Base-by-base conservation (phyloP, 1,140 invertebrate genomes). In the Ladona fulva region DNA sequence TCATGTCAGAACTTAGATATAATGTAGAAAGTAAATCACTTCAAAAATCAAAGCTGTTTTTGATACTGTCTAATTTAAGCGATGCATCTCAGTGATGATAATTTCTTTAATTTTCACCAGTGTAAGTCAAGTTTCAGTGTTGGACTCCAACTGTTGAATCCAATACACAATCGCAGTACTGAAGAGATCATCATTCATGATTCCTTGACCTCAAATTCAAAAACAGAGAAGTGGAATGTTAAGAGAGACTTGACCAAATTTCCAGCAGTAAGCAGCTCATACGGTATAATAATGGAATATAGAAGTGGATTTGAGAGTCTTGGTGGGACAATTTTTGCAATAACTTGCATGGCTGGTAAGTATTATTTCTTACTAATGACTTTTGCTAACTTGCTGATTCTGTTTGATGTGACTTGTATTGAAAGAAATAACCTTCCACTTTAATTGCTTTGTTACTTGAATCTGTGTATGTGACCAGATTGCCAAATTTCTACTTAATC, bases 181-280 rank as follows among this genome's bases (percentile, higher is more conserved):
- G 95, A 97, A 86, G 87, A 88, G 80, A 91, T 97, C 52, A 88
- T 88, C 25, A 90, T 97, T 74, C 89, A 92, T 78, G 93, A 96
- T 84, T 90, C 91, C 0, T 88, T 90, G 79, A 89, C 89, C 24
- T 87, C 89, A 73, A 88, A 89, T 74, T 86, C 86, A 24, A 87
- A 85, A 25, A 88, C 90, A 66, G 89, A 90, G 25, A 82, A 89
- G 42, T 97, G 94, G 94, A 89, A 91, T 81, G 84, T 97, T 0
- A 90, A 92, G 81, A 85, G 92, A 25, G 96, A 98, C 84, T 85
- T 95, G 74, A 91, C 92, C 0, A 89, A 93, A 16, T 98, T 98
- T 84, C 97, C 96, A 0, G 91, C 92, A 0, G 91, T 94, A 0
- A 95, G 93, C 78, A 94, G 89, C 80, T 95, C 93, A 76, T 96